These are phyloP conservation scores for Stenodema calcarata DNA, from an alignment of 2,888 invertebrate genomes.

Conservation along the genomic window DNA sequence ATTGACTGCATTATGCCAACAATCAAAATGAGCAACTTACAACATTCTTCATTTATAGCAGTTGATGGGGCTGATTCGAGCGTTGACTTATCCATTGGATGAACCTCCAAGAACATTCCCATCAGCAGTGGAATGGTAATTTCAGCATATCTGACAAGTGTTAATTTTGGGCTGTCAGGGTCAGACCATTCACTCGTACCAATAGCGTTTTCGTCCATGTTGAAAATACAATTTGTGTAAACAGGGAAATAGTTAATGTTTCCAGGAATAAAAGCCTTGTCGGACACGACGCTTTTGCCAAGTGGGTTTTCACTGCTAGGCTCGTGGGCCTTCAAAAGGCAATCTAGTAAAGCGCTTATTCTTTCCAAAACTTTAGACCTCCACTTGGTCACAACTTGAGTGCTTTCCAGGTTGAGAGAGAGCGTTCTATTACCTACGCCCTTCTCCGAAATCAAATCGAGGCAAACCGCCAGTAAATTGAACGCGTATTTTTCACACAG, in stretches of 20 bases:
- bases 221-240: background rate
- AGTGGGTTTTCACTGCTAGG: background rate
- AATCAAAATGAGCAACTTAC: background rate
- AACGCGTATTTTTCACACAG: constrained; percentile 73
- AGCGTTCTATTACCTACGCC: constrained; percentile 63
- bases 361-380: constrained; percentile 76
- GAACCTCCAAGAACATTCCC: constrained; percentile 85
- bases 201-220: background rate
- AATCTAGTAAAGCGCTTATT: constrained; percentile 64
- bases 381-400: constrained; percentile 62
- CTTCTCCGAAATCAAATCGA: constrained; percentile 83
- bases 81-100: constrained; percentile 62
- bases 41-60: constrained; percentile 12
- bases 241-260: background rate
- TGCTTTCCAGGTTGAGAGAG: constrained; percentile 62
- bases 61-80: background rate
- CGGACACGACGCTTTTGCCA: background rate
- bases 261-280: background rate
- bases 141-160: constrained; percentile 67
- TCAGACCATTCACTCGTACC: background rate
- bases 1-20: constrained; percentile 6
- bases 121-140: constrained; percentile 78
- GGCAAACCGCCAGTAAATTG: constrained; percentile 78
- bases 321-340: background rate
- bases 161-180: background rate